Evolutionary conservation across 1,140 invertebrate genomes (phyloP).

Genomic region (Tetragonula clypearis): DNA sequence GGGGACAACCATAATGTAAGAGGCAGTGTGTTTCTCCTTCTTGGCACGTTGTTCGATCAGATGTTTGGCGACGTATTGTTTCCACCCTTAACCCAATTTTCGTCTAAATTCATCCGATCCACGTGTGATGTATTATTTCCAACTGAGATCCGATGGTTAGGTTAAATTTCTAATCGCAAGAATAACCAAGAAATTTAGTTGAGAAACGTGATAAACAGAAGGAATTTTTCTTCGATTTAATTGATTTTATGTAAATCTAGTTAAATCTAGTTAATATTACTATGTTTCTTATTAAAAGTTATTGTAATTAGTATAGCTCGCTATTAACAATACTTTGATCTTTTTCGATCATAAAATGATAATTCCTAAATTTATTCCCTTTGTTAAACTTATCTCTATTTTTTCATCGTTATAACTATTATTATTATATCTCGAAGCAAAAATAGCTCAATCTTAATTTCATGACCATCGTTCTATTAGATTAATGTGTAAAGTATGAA

Average conservation of each 20-base stretch:
- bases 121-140: neutral
- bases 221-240: neutral
- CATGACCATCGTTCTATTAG: neutral
- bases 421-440: neutral
- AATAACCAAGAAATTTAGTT: neutral
- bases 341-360: neutral
- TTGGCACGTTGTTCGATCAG: constrained; percentile 29
- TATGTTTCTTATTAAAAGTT: neutral
- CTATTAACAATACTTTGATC: neutral
- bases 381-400: neutral
- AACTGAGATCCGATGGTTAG: neutral
- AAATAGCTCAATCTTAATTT: neutral
- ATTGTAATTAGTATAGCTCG: neutral
- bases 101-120: neutral
- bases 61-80: constrained; percentile 27
- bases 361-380: neutral
- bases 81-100: constrained; percentile 31
- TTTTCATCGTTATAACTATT: neutral
- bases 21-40: constrained; percentile 2
- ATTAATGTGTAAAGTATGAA: neutral
- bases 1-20: neutral
- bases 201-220: neutral
- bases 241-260: neutral
- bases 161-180: neutral
- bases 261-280: neutral